phyloP scores from a whole-genome alignment of 2,113 vertebrate genomes.

The Apus apus region DNA sequence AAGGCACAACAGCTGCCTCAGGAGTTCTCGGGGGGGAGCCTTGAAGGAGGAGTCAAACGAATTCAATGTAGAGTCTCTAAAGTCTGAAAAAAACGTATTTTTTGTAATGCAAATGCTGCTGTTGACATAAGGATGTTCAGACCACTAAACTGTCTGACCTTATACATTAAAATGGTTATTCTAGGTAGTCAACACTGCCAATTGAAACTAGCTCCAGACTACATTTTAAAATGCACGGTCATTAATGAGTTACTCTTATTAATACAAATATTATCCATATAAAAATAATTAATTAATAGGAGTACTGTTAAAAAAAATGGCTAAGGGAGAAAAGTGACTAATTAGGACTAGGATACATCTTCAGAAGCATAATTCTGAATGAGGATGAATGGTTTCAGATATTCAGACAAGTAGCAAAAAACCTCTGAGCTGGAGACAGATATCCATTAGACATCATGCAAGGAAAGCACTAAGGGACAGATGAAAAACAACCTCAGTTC shows the following conservation, averaged over 20 bases:
- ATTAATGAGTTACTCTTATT: neutral
- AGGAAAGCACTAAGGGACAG: neutral
- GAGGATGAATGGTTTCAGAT: neutral
- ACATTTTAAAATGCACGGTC: neutral
- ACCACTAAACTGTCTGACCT: neutral
- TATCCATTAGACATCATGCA: neutral
- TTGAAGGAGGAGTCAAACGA: neutral
- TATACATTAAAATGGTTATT: neutral
- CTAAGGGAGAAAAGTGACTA: neutral
- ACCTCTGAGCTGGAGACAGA: neutral
- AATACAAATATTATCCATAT: neutral
- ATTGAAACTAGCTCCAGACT: neutral
- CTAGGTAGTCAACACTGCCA: neutral
- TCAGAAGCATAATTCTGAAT: neutral
- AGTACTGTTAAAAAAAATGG: neutral
- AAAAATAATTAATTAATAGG: neutral
- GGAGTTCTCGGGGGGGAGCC: neutral
- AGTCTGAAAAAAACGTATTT: neutral
- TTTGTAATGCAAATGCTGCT: neutral
- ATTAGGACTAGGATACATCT: neutral
- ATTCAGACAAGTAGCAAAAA: neutral
- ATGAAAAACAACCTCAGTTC: neutral
- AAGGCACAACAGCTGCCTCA: neutral
- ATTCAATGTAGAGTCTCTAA: neutral
- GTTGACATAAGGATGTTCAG: neutral